Evolutionary conservation across 2,113 vertebrate species (phyloP).

Genomic region (Paramisgurnus dabryanus): DNA sequence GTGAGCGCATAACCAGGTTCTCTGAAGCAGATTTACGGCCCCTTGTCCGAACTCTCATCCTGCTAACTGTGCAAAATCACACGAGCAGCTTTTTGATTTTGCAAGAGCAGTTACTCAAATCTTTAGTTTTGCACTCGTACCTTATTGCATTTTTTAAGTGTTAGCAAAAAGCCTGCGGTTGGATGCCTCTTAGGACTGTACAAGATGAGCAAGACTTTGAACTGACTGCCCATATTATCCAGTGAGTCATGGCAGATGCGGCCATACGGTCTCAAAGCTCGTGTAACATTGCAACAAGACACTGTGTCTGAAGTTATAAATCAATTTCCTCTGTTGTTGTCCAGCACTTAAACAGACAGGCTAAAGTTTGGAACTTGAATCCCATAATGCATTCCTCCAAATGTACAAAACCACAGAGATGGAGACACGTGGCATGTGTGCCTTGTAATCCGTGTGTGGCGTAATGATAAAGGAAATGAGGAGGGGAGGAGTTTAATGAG

Average conservation of each 20-base stretch:
- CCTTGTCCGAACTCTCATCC: not conserved
- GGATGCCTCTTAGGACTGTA: not conserved
- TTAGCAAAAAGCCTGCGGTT: conserved; percentile 2
- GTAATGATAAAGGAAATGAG: conserved; percentile 53
- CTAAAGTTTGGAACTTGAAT: not conserved
- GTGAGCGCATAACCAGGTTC: conserved; percentile 26
- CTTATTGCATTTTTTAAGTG: not conserved
- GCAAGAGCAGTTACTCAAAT: conserved; percentile 2
- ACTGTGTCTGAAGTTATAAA: conserved; percentile 14
- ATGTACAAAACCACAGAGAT: not conserved
- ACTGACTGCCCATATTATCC: not conserved
- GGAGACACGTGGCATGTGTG: not conserved
- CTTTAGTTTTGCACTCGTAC: conserved; percentile 21
- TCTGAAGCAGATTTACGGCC: conserved; percentile 15
- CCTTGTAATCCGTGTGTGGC: not conserved
- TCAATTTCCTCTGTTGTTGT: conserved; percentile 28
- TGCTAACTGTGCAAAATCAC: conserved; percentile 22
- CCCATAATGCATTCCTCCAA: conserved; percentile 1
- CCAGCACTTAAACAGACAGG: not conserved
- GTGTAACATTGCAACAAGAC: conserved; percentile 14
- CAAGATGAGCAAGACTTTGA: not conserved
- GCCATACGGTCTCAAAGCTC: not conserved
- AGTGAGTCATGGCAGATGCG: not conserved
- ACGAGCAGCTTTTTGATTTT: not conserved
- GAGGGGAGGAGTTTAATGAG: not conserved